Evolutionary conservation across 2,797 vertebrate species (phyloP), one percentile per base, ranked within the genome.

Genomic region (Lateolabrax maculatus): DNA sequence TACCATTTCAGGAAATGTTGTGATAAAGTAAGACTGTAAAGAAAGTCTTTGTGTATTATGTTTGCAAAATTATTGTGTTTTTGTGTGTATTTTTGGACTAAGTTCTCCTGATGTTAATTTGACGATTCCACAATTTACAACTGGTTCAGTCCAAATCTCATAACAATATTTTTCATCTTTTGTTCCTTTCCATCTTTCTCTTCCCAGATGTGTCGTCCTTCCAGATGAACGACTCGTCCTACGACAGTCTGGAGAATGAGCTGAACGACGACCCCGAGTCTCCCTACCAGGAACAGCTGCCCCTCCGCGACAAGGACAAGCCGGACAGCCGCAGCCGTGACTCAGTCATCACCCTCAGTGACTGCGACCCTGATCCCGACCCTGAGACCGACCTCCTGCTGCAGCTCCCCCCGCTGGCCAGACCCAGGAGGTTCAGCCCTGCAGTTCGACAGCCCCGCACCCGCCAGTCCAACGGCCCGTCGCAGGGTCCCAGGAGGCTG

Each of bases 171-270:
- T n/a, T n/a, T n/a, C n/a, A n/a, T n/a, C 4, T 44, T 18, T 53
- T 16, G 15, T 53, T 66, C 57, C 19, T 51, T 48, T 29, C 11
- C 1, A 0, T 68, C 31, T 87, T 64, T 71, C 70, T 80, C 79
- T 16, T 72, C 68, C 65, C 92, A 98, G 97, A 98, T 75, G 94
- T 94, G 43, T 96, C 96, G 31, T 97, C 96, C 75, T 97, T 98
- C 87, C 97, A 98, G 85, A 95, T 97, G 94, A 98, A 97, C 5
- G 97, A 99, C 92, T 98, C 97, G 3, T 99, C 97, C 43, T 99
- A 98, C 0, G 97, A 98, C 93, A 98, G 97, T 83, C 92, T 98
- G 86, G 98, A 99, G 93, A 98, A 98, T 0, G 98, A 98, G 91
- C 94, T 97, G 0, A 98, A 98, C 5, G 97, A 98, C 27, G 97